Base-by-base conservation (phyloP, 2,888 invertebrate genomes). In the Orthonychiurus folsomi region DNA sequence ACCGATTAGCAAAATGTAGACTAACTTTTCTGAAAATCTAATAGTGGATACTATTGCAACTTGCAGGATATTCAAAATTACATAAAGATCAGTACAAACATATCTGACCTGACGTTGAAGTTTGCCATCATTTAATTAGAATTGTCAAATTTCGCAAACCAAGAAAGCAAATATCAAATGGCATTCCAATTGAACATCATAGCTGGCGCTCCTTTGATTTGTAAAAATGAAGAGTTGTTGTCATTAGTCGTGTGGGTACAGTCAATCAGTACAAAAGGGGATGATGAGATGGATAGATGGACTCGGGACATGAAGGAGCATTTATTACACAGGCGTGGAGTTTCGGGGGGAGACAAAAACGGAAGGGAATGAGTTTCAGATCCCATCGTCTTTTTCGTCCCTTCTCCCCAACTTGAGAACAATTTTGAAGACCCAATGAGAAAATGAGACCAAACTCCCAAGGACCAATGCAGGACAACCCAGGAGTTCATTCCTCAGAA, bases 341-440 rank as follows among this genome's bases (percentile, higher is more conserved):
- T 37, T 37, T 37, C 37, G 37, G 37, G 37, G n/a, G 37, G 37
- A 37, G 37, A 37, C 37, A 37, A 37, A 37, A 37, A 37, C 37
- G 37, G 37, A 37, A 37, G 37, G 37, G 37, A 15, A 37, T 37
- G 5, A 15, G 15, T 5, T 9, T 9, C 9, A 37, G 37, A 37
- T 37, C 37, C 15, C 15, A 15, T 37, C 37, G 9, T 5, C 15
- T 15, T 37, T 37, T 5, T 37, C 37, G 9, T 5, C 15, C 37
- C 37, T 5, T 37, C 37, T 37, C 15, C 9, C 37, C 15, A 15
- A 15, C 15, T 5, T 15, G 15, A 9, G 37, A 37, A 37, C 37
- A 37, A 37, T 37, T 37, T 37, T 37, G 37, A 37, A 37, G 37
- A 37, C 37, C 37, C 37, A 37, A 37, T 37, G 37, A 37, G 37